phyloP scores from a whole-genome alignment of 1,140 invertebrate species.

The Ceratitis capitata region DNA sequence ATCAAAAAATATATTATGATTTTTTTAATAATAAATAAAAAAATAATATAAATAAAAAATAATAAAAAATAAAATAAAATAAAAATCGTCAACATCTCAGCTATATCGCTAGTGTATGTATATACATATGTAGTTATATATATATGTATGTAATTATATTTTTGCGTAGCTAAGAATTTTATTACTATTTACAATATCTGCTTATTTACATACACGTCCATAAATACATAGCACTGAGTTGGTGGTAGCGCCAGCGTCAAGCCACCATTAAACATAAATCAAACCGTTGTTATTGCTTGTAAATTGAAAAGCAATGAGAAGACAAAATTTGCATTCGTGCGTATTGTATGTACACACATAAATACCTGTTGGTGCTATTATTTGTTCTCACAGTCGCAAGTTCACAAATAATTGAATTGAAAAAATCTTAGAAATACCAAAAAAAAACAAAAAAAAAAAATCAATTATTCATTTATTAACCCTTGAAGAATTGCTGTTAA shows the following conservation, averaged over 20 bases:
- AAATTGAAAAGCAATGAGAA: background rate
- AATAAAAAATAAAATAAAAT: too few relatives aligned
- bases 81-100: too few relatives aligned
- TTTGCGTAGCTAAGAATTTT: background rate
- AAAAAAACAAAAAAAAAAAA: background rate
- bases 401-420: background rate
- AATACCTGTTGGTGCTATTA: background rate
- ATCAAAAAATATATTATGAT: too few relatives aligned
- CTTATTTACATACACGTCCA: too few relatives aligned
- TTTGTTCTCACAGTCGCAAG: background rate
- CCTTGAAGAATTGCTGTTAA: background rate
- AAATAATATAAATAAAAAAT: too few relatives aligned
- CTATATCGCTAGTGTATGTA: too few relatives aligned
- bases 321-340: background rate
- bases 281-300: background rate
- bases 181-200: background rate
- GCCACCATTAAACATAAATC: background rate
- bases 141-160: background rate
- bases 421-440: too few relatives aligned
- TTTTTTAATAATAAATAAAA: too few relatives aligned
- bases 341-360: too few relatives aligned
- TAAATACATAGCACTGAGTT: background rate
- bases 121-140: background rate
- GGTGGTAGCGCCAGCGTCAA: background rate
- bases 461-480: background rate